Evolutionary conservation across 1,140 invertebrate species (phyloP).

Genomic region (Polypedilum vanderplanki): DNA sequence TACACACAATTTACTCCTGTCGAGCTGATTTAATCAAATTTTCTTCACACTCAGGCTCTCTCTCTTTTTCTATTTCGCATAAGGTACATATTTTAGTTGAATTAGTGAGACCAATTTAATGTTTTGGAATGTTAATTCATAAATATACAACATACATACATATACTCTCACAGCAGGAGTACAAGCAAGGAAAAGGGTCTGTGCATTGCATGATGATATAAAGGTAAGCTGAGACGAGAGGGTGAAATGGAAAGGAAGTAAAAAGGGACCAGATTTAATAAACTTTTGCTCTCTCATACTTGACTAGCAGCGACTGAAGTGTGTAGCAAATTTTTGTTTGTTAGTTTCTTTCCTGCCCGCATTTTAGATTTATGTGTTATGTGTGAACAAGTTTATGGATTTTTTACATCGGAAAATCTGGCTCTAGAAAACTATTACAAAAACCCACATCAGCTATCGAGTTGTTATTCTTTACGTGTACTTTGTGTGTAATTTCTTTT

Average conservation of each 20-base stretch:
- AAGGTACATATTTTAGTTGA: neutral
- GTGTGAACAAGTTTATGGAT: no score
- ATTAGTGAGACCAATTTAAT: conserved; percentile 12
- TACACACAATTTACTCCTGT: conserved; percentile 22
- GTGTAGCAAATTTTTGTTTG: conserved; percentile 12
- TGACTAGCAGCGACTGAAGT: neutral
- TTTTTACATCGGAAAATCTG: no score
- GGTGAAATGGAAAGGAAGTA: neutral
- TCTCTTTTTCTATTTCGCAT: no score
- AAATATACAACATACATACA: neutral
- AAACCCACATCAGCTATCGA: no score
- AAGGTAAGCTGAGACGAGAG: neutral
- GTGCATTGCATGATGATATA: neutral
- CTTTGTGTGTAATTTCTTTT: no score
- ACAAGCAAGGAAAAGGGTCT: neutral
- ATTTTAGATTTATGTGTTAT: conserved; percentile 3
- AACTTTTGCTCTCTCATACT: neutral
- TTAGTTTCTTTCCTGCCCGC: neutral
- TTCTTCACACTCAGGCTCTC: neutral
- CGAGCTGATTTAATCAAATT: conserved; percentile 22
- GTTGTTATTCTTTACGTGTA: no score
- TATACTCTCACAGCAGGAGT: neutral
- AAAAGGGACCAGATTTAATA: conserved; percentile 7
- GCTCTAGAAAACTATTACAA: no score
- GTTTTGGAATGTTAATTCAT: conserved; percentile 19